Evolutionary conservation across 2,113 vertebrate genomes (phyloP).

Genomic region (Balaeniceps rex): DNA sequence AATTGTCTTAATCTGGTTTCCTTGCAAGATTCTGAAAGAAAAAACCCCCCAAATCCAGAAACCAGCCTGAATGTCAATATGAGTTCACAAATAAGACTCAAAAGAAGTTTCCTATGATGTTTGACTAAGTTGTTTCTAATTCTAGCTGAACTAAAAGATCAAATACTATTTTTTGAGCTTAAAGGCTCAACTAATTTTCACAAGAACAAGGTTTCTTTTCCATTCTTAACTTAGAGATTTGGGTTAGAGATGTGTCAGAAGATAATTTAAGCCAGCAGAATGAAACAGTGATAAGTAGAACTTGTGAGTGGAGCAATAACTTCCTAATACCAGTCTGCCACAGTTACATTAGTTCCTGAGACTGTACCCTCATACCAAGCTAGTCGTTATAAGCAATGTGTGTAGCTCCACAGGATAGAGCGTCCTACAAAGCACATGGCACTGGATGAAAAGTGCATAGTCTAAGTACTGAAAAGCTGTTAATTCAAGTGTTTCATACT

Average conservation of each 20-base stretch:
- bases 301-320: background rate
- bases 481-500: background rate
- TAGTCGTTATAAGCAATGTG: background rate
- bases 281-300: background rate
- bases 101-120: background rate
- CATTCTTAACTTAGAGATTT: background rate
- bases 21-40: slow-evolving; percentile 80
- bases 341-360: background rate
- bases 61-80: background rate
- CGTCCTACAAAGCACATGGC: background rate
- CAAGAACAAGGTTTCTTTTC: background rate
- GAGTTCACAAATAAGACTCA: background rate
- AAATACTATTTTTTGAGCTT: background rate
- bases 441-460: background rate
- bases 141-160: background rate
- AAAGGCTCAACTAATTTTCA: background rate
- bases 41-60: slow-evolving; percentile 3
- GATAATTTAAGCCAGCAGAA: background rate
- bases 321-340: background rate
- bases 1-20: slow-evolving; percentile 83
- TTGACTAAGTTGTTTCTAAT: background rate
- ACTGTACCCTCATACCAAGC: background rate
- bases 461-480: background rate
- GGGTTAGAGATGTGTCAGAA: background rate
- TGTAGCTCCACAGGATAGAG: background rate